A percentile compares a stretch with the other conserved stretches of the same genome.
Evolutionary conservation across 2,113 vertebrate genomes (phyloP).

Genomic region (Chiloscyllium plagiosum): DNA sequence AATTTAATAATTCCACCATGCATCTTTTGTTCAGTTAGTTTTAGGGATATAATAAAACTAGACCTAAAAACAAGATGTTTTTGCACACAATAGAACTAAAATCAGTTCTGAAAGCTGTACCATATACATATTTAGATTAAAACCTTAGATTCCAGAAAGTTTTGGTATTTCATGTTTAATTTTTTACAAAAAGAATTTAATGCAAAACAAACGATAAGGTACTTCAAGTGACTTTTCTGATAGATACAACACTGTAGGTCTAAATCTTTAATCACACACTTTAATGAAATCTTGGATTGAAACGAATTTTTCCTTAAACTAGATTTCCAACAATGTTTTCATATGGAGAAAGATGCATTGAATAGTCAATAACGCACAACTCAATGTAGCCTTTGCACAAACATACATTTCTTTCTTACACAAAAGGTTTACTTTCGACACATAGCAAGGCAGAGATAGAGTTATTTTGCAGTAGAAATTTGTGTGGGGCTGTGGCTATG

Average conservation of each 20-base stretch:
- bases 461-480: too few relatives aligned
- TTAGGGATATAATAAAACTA: background rate
- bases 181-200: background rate
- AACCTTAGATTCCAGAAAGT: background rate
- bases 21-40: background rate
- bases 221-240: background rate
- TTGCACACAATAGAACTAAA: background rate
- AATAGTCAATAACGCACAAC: background rate
- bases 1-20: background rate
- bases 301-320: background rate
- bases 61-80: background rate
- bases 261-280: background rate
- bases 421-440: background rate
- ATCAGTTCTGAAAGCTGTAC: background rate
- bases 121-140: background rate
- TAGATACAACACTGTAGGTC: background rate
- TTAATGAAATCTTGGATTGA: background rate
- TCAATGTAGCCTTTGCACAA: background rate
- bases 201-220: background rate
- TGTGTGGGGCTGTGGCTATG: too few relatives aligned
- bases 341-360: background rate
- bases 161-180: background rate
- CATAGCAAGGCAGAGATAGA: too few relatives aligned
- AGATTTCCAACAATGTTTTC: background rate
- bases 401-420: background rate